A percentile compares a stretch with the other conserved stretches of the same genome.
These are phyloP conservation scores for Puffinus mauretanicus DNA, from an alignment of 2,113 vertebrate species.

Conservation along the genomic window DNA sequence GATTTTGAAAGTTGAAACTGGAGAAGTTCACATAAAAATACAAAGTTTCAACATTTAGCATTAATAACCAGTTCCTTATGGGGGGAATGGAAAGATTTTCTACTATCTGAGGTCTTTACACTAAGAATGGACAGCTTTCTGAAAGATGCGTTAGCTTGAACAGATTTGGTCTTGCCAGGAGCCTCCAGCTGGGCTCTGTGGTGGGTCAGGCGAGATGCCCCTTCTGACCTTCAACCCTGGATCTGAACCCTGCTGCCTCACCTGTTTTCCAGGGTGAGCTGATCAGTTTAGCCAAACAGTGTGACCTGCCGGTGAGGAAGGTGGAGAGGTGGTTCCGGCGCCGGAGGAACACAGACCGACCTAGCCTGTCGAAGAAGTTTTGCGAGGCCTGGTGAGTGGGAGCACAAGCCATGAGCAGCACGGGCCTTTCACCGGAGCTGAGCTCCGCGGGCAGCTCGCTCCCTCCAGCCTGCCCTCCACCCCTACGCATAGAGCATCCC, in stretches of 20 bases:
- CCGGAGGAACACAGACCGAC: slow-evolving; percentile 82
- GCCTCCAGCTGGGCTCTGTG: neutral
- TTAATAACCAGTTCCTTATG: neutral
- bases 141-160: neutral
- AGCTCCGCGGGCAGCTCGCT: neutral
- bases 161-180: neutral
- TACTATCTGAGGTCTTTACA: neutral
- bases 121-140: neutral
- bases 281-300: slow-evolving; percentile 73
- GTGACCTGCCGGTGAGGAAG: slow-evolving; percentile 77
- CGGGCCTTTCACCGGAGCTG: neutral
- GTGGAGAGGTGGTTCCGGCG: slow-evolving; percentile 86
- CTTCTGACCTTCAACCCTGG: neutral
- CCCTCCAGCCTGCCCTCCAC: too few relatives aligned
- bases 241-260: neutral
- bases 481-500: neutral
- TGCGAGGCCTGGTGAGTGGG: slow-evolving; percentile 86
- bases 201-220: neutral
- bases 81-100: neutral
- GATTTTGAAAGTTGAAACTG: neutral
- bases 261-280: slow-evolving; percentile 59
- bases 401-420: neutral
- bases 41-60: neutral
- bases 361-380: slow-evolving; percentile 87
- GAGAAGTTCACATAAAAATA: neutral